A percentile compares a stretch with the other conserved stretches of the same genome.
Evolutionary conservation across 1,140 invertebrate genomes (phyloP).

Genomic region (Eumaeus atala): DNA sequence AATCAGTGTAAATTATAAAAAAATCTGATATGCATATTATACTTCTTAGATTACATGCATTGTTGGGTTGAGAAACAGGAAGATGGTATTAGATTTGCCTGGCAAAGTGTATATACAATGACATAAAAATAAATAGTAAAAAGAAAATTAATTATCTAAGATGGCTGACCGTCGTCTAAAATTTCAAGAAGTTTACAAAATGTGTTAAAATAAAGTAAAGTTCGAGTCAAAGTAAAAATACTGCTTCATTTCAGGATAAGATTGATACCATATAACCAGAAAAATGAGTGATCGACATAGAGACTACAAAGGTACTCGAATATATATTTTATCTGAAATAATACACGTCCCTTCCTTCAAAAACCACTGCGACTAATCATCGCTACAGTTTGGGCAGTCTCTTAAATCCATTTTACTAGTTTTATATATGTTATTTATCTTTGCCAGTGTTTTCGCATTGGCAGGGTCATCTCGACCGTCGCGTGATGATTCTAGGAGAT

Average conservation of each 20-base stretch:
- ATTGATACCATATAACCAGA: constrained; percentile 12
- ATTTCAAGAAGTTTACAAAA: no score
- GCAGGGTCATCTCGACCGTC: constrained; percentile 74
- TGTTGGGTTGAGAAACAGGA: no score
- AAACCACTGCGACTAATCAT: constrained; percentile 21
- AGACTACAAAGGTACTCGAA: constrained; percentile 60
- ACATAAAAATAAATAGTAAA: no score
- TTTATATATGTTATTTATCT: constrained; percentile 68
- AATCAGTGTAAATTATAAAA: no score
- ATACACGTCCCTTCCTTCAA: constrained; percentile 23
- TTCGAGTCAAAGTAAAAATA: not conserved
- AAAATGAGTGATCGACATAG: constrained; percentile 54
- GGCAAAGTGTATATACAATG: no score
- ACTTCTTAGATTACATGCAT: no score
- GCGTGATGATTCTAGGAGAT: constrained; percentile 75
- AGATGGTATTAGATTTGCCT: no score
- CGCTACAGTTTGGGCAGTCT: constrained; percentile 19
- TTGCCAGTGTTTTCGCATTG: constrained; percentile 74
- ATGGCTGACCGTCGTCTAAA: no score
- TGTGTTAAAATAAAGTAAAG: no score
- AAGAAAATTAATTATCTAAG: no score
- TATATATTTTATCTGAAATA: constrained; percentile 18
- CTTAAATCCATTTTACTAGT: constrained; percentile 38
- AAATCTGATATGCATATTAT: no score
- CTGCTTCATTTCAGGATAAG: not conserved